A percentile compares a stretch with the other conserved stretches of the same genome.
Evolutionary conservation across 2,888 invertebrate genomes (phyloP).

Genomic region (Ochlodes sylvanus): DNA sequence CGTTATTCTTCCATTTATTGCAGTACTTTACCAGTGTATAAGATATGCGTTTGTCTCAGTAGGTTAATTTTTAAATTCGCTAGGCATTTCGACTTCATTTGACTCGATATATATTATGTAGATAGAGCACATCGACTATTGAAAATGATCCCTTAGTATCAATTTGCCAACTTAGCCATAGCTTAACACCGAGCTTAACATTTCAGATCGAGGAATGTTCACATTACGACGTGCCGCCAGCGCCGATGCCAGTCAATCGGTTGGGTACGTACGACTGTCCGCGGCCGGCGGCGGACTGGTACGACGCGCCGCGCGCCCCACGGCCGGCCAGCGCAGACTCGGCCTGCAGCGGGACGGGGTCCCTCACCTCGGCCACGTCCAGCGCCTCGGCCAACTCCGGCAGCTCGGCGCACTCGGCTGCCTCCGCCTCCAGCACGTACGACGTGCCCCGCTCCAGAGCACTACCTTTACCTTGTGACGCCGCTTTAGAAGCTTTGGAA

Average conservation of each 20-base stretch:
- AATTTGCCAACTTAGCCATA: too few species aligned
- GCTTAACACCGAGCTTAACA: too few species aligned
- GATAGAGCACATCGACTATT: too few species aligned
- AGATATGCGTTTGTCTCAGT: too few species aligned
- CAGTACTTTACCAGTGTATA: too few species aligned
- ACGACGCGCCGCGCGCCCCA: conserved; percentile 78
- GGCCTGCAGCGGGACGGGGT: conserved; percentile 82
- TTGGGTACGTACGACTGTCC: conserved; percentile 89
- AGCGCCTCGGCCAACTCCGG: conserved; percentile 81
- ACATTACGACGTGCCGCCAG: conserved; percentile 80
- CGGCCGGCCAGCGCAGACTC: conserved; percentile 85
- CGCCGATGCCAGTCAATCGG: conserved; percentile 84
- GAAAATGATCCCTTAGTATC: too few species aligned
- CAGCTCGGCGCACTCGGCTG: conserved; percentile 74
- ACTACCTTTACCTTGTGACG: conserved; percentile 78
- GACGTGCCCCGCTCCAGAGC: conserved; percentile 78
- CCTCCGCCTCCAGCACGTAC: conserved; percentile 78
- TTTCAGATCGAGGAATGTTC: conserved; percentile 79
- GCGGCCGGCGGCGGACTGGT: conserved; percentile 73
- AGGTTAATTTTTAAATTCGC: too few species aligned
- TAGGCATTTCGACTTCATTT: too few species aligned
- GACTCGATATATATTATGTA: too few species aligned
- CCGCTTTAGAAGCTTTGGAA: conserved; percentile 78
- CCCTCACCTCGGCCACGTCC: conserved; percentile 78
- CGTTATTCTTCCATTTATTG: too few species aligned